Evolutionary conservation across 1,140 invertebrate species (phyloP).

Genomic region (Pseudachorutes palmiensis): DNA sequence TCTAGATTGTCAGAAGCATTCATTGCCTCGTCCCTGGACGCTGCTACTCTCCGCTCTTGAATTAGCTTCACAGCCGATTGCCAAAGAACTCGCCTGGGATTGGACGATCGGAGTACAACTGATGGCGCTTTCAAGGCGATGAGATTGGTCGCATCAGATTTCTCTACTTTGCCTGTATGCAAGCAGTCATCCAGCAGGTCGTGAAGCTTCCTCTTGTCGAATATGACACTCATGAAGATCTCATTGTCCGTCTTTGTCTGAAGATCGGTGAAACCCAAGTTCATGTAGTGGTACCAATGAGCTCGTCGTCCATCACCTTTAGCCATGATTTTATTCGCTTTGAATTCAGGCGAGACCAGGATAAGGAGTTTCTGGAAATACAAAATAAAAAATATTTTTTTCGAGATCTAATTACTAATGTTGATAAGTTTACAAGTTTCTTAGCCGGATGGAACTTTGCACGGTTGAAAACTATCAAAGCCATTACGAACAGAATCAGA

Average conservation of each 20-base stretch:
- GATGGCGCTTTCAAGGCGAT: not conserved
- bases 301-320: not conserved
- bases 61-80: no score
- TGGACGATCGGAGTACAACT: not conserved
- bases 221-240: not conserved
- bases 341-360: not conserved
- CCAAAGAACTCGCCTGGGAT: no score
- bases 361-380: not conserved
- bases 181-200: not conserved
- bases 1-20: no score
- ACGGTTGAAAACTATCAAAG: not conserved
- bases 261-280: not conserved
- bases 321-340: not conserved
- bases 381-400: not conserved
- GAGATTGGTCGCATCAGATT: not conserved
- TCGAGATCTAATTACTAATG: not conserved
- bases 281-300: not conserved
- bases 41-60: no score
- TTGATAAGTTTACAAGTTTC: not conserved
- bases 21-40: no score
- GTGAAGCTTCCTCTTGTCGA: not conserved
- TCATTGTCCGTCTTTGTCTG: not conserved
- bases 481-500: not conserved
- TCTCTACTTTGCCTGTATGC: not conserved
- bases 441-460: not conserved